Evolutionary conservation across 2,888 invertebrate genomes (phyloP).

Genomic region (Ennomos fuscantarius): DNA sequence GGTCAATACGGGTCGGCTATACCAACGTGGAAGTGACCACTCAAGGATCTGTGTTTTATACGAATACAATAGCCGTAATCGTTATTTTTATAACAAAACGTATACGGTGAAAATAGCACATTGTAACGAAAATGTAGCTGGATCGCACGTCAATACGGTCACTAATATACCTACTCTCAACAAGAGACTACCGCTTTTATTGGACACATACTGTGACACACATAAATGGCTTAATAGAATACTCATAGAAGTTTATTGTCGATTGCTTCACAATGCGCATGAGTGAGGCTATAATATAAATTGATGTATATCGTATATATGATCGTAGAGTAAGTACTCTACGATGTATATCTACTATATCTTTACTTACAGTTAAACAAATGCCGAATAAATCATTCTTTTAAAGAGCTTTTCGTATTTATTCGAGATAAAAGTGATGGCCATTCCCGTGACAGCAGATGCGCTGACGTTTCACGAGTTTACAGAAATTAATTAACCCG

Average conservation of each 20-base stretch:
- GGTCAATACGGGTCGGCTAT: constrained; percentile 23
- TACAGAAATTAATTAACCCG: constrained; percentile 34
- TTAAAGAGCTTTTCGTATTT: constrained; percentile 1
- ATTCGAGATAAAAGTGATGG: constrained; percentile 7
- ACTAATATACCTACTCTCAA: constrained; percentile 18
- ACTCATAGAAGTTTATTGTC: constrained; percentile 57
- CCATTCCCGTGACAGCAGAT: constrained; percentile 18
- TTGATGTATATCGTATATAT: constrained; percentile 29
- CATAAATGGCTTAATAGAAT: constrained; percentile 75
- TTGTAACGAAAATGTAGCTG: constrained; percentile 16
- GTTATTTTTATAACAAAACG: constrained; percentile 29
- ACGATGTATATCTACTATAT: constrained; percentile 8
- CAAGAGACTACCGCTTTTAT: constrained; percentile 51
- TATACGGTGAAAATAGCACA: constrained; percentile 18
- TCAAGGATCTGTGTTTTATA: constrained; percentile 34
- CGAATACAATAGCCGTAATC: constrained; percentile 29
- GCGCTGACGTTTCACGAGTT: constrained; percentile 27
- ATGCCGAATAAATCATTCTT: too few relatives aligned
- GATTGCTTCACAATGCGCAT: constrained; percentile 78
- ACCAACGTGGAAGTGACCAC: constrained; percentile 31
- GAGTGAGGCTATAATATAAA: constrained; percentile 47
- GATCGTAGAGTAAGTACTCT: too few relatives aligned
- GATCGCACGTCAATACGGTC: constrained; percentile 17
- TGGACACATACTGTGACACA: constrained; percentile 63
- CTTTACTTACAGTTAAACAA: background rate